Conservation (phyloP, 1,140 invertebrate species). For the Drosophila ohnishii region DNA sequence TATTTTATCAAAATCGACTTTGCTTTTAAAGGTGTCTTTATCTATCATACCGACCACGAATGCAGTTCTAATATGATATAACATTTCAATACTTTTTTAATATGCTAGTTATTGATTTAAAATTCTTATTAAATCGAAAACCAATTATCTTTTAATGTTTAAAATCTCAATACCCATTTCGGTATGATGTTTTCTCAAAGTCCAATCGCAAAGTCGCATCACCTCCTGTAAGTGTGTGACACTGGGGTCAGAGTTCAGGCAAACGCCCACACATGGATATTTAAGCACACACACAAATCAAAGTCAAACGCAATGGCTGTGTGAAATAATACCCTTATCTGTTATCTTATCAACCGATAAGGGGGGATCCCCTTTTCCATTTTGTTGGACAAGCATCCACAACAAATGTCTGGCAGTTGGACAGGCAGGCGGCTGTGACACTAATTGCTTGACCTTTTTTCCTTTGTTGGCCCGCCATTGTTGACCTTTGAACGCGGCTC, state of each 20-base stretch:
- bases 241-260: slow-evolving; percentile 51
- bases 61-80: no score
- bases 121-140: background rate
- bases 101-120: background rate
- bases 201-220: background rate
- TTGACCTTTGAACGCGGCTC: slow-evolving; percentile 67
- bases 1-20: no score
- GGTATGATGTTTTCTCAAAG: background rate
- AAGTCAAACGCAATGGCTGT: slow-evolving; percentile 37
- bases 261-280: slow-evolving; percentile 22
- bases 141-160: no score
- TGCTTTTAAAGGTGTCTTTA: no score
- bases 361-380: slow-evolving; percentile 10
- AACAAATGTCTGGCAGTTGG: slow-evolving; percentile 42
- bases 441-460: slow-evolving; percentile 77
- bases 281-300: slow-evolving; percentile 51
- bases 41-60: no score
- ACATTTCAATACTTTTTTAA: no score
- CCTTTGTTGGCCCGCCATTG: slow-evolving; percentile 35
- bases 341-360: slow-evolving; percentile 51
- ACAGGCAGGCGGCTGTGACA: slow-evolving; percentile 53
- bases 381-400: slow-evolving; percentile 44
- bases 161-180: no score
- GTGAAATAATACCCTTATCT: slow-evolving; percentile 48
- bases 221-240: slow-evolving; percentile 20